These are phyloP conservation scores for Actinopyga echinites DNA, from an alignment of 53 echinoderm and acorn worm genomes.

Conservation along the genomic window DNA sequence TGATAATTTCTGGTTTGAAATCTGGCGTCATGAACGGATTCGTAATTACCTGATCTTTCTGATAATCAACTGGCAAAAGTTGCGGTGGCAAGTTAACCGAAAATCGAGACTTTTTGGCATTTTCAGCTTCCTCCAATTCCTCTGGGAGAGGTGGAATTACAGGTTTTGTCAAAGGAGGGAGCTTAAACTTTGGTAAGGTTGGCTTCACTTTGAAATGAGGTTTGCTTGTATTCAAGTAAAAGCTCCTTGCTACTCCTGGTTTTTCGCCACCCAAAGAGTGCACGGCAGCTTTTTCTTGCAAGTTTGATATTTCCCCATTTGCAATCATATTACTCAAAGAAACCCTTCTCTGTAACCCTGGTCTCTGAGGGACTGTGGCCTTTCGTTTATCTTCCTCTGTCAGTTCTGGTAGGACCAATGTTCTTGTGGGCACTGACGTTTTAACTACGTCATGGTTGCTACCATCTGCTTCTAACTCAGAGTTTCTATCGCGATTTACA, in stretches of 20 bases:
- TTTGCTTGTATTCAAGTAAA: constrained; percentile 81
- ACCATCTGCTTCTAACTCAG: neutral
- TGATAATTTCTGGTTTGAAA: constrained; percentile 60
- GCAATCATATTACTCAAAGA: constrained; percentile 86
- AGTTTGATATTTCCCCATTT: constrained; percentile 60
- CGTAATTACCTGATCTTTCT: constrained; percentile 50
- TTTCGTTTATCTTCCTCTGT: constrained; percentile 5
- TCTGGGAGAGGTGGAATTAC: neutral
- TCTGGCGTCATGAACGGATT: constrained; percentile 78
- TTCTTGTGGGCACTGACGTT: constrained; percentile 43
- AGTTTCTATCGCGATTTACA: neutral
- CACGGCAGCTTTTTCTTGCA: constrained; percentile 56
- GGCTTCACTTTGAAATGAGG: constrained; percentile 10
- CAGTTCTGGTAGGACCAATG: constrained; percentile 66
- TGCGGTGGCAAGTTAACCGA: constrained; percentile 57
- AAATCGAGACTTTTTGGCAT: constrained; percentile 15
- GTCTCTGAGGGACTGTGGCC: neutral
- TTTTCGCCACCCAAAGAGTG: neutral
- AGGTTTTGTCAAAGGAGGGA: constrained; percentile 36
- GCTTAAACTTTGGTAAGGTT: constrained; percentile 28
- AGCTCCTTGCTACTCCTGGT: constrained; percentile 53
- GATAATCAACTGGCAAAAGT: constrained; percentile 62
- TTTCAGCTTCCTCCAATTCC: neutral
- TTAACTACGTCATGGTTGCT: neutral
- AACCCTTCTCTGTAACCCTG: constrained; percentile 38